Base-by-base conservation (phyloP, 2,113 vertebrate species). In the Tiliqua scincoides region DNA sequence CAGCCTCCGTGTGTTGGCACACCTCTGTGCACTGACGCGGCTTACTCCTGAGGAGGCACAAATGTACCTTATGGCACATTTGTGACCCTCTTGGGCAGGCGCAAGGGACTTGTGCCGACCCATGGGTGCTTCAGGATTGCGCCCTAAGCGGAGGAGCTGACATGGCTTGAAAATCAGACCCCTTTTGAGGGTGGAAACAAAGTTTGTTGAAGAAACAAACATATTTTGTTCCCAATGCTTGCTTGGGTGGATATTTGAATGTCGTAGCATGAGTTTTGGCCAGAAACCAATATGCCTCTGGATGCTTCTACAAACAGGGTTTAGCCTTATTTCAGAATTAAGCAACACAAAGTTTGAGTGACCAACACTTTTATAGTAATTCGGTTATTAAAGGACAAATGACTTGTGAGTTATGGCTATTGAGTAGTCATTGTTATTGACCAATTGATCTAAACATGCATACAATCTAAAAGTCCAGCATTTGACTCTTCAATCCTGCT, bases 311-410 rank as follows among this genome's bases (percentile, higher is more conserved):
- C 57, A 72, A 43, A 73, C 0, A n/a, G 21, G 57, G 3, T 25
- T 52, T 68, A 67, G 74, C n/a, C 59, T 70, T 85, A 70, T 40
- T 68, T 70, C n/a, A 62, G n/a, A 59, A 52, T 6, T 84, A 6
- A 78, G 65, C 54, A 54, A 57, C 57, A n/a, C 15, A 37, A 17
- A 40, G 54, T 15, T 30, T 68, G 6, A 12, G 17, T 30, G 48
- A 73, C 40, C 78, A 80, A 65, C 9, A 15, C 59, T 63, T 35
- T 37, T 75, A 52, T 52, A 48, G 21, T 75, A 37, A 73, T 80
- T 73, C 79, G 15, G 54, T 74, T 63, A n/a, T 73, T 73, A 72
- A 80, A 80, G 57, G 79, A 80, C 20, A 57, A 37, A 82, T n/a
- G 37, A 63, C 4, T 35, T 65, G 23, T 15, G 27, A 63, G 18